phyloP scores from a whole-genome alignment of 2,113 vertebrate genomes.

The Labeo rohita region DNA sequence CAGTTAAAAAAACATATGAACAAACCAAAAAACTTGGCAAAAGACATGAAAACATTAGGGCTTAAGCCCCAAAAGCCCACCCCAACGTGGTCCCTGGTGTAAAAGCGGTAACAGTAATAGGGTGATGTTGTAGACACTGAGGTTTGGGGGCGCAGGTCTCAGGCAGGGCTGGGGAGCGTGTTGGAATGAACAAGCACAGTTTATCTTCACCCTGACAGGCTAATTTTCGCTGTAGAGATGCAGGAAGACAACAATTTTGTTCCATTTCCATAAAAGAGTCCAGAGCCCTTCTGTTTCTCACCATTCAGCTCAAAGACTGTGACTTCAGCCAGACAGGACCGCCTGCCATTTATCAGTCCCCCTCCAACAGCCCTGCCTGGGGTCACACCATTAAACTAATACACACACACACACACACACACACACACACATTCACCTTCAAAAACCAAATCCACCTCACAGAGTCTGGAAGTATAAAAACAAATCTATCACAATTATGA shows the following conservation, averaged over 20 bases:
- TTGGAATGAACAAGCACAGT: constrained; percentile 77
- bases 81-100: background rate
- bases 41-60: background rate
- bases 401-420: constrained; percentile 7
- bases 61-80: background rate
- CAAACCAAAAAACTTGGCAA: background rate
- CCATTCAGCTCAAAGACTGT: constrained; percentile 55
- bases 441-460: background rate
- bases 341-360: constrained; percentile 58
- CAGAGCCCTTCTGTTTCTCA: constrained; percentile 75
- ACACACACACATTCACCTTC: background rate
- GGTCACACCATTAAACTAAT: constrained; percentile 39
- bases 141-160: background rate
- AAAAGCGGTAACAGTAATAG: constrained; percentile 49
- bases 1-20: background rate
- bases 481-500: background rate
- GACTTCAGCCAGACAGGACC: constrained; percentile 42
- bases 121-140: constrained; percentile 46
- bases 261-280: constrained; percentile 90
- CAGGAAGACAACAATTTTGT: constrained; percentile 94
- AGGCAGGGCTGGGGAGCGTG: constrained; percentile 63
- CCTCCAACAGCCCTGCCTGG: constrained; percentile 39
- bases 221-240: constrained; percentile 82
- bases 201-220: constrained; percentile 78
- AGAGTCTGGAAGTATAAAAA: background rate